Evolutionary conservation across 1,140 invertebrate species (phyloP).

Genomic region (Drosophila kikkawai): DNA sequence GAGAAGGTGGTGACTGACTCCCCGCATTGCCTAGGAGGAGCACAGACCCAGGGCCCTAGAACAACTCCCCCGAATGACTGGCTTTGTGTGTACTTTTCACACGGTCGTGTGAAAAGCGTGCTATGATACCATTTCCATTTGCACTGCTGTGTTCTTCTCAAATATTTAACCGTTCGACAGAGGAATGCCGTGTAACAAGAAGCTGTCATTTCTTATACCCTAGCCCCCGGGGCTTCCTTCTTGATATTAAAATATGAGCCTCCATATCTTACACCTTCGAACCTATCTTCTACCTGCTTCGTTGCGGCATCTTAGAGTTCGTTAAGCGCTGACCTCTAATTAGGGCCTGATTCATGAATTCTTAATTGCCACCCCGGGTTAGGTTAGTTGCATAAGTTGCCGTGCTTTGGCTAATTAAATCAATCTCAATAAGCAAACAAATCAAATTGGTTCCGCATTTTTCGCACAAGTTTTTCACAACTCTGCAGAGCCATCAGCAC

Average conservation of each 20-base stretch:
- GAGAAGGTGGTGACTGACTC: constrained; percentile 11
- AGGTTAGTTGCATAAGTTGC: constrained; percentile 44
- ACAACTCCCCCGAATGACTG: constrained; percentile 9
- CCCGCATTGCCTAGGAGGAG: constrained; percentile 21
- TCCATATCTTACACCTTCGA: background rate
- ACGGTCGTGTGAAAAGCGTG: constrained; percentile 75
- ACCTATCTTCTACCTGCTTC: constrained; percentile 8
- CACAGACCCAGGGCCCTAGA: constrained; percentile 36
- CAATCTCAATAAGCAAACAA: constrained; percentile 32
- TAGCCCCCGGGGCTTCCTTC: no score
- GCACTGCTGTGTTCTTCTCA: constrained; percentile 40
- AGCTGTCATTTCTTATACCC: constrained; percentile 24
- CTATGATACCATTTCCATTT: constrained; percentile 60
- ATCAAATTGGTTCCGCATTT: constrained; percentile 59
- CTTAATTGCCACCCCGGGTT: constrained; percentile 43
- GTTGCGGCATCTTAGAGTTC: background rate
- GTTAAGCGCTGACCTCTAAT: constrained; percentile 37
- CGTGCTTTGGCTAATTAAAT: constrained; percentile 55
- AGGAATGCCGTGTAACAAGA: constrained; percentile 31
- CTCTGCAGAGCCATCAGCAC: constrained; percentile 33
- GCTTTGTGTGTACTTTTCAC: constrained; percentile 66
- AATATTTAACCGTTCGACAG: constrained; percentile 69
- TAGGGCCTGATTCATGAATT: constrained; percentile 51
- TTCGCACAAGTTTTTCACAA: constrained; percentile 50
- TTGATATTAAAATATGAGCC: background rate